Conservation (phyloP, 92 coral and sea anemone genomes). For the Siderastrea radians region DNA sequence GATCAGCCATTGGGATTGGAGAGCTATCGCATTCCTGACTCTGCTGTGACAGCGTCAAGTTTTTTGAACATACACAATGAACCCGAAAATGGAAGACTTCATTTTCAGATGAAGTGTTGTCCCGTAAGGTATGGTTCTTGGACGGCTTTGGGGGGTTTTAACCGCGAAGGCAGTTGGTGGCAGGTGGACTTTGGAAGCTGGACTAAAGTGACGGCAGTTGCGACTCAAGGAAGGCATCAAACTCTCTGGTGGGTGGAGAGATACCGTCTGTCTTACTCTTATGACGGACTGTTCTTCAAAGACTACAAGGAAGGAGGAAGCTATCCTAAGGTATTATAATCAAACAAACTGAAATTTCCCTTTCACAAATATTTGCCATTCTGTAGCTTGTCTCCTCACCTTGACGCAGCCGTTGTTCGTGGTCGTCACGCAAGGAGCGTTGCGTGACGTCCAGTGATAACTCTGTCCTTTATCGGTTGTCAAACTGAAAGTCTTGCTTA, state of each 20-base stretch:
- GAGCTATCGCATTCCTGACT: neutral
- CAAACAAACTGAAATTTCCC: neutral
- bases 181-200: slow-evolving; percentile 9
- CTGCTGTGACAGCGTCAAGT: neutral
- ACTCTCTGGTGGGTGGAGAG: neutral
- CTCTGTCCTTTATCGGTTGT: too few species aligned
- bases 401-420: too few species aligned
- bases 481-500: too few species aligned
- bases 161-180: neutral
- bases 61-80: too few species aligned
- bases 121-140: neutral
- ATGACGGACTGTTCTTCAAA: neutral
- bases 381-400: too few species aligned
- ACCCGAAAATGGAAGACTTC: neutral
- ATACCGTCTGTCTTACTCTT: neutral
- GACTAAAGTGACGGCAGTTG: neutral
- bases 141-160: neutral
- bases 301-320: neutral
- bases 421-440: too few species aligned
- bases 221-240: slow-evolving; percentile 5
- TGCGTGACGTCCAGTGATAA: too few species aligned
- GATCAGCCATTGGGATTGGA: neutral
- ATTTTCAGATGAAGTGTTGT: neutral
- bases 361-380: too few species aligned
- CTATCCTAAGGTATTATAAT: neutral